phyloP scores from a whole-genome alignment of 1,140 invertebrate genomes.

The Acromyrmex heyeri region DNA sequence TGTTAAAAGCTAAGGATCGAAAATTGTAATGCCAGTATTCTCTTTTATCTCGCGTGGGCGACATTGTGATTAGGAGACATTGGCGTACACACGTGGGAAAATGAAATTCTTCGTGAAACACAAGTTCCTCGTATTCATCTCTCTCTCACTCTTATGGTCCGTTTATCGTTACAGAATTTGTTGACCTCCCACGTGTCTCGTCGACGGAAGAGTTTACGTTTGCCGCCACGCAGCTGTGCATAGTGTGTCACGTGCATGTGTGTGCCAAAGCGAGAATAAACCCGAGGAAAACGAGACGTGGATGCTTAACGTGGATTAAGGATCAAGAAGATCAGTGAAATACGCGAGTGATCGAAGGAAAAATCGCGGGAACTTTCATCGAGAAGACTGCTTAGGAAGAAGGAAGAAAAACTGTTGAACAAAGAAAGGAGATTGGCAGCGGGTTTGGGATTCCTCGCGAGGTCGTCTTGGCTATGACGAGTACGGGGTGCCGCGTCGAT shows the following conservation, averaged over 20 bases:
- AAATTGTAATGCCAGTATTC: background rate
- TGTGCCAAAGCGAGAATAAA: background rate
- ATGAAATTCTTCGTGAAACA: background rate
- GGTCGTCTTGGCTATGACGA: constrained; percentile 73
- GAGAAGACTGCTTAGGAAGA: background rate
- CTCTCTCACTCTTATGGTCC: background rate
- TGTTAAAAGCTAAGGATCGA: background rate
- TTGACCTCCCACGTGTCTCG: background rate
- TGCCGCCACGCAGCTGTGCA: constrained; percentile 4
- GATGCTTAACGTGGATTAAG: background rate
- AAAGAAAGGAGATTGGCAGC: background rate
- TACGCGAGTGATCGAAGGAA: background rate
- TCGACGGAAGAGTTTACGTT: constrained; percentile 2
- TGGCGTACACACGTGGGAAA: background rate
- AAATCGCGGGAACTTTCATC: background rate
- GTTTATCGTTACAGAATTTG: constrained; percentile 35
- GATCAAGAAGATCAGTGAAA: background rate
- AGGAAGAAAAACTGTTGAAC: background rate
- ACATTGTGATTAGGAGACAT: background rate
- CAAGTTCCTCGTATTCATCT: background rate
- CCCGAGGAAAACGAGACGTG: background rate
- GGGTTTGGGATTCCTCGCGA: background rate
- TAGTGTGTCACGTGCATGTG: constrained; percentile 19
- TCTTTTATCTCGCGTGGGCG: background rate
- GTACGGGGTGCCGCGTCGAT: constrained; percentile 68